These are phyloP conservation scores for Ochlodes sylvanus DNA, from an alignment of 2,888 invertebrate species.

Conservation along the genomic window DNA sequence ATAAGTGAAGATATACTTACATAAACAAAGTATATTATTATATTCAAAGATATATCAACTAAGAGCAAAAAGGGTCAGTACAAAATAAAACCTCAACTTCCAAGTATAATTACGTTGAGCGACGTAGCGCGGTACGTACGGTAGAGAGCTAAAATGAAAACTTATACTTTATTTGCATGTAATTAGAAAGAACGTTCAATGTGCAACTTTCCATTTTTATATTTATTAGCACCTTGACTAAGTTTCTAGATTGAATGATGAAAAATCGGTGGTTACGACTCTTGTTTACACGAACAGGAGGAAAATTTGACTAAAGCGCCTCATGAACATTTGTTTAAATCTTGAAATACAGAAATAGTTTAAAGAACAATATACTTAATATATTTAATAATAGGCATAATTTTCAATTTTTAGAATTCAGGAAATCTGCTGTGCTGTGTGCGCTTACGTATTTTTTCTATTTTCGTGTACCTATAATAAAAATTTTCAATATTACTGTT, in stretches of 20 bases:
- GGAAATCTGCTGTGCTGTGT: too few relatives aligned
- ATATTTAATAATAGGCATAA: too few relatives aligned
- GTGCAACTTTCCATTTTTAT: slow-evolving; percentile 20
- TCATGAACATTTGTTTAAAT: too few relatives aligned
- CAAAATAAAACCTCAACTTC: too few relatives aligned
- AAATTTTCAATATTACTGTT: too few relatives aligned
- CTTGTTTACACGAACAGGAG: not conserved
- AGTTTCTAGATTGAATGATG: not conserved
- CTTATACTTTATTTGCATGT: slow-evolving; percentile 26
- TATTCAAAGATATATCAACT: not conserved
- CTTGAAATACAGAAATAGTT: too few relatives aligned
- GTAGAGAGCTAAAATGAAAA: slow-evolving; percentile 21
- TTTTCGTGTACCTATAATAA: too few relatives aligned
- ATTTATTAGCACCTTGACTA: slow-evolving; percentile 18
- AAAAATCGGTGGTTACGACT: not conserved
- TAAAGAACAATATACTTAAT: too few relatives aligned
- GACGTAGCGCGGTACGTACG: not conserved
- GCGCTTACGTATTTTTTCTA: too few relatives aligned
- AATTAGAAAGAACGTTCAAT: slow-evolving; percentile 21
- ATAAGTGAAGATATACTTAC: not conserved
- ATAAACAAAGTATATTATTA: too few relatives aligned
- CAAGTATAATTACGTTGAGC: slow-evolving; percentile 10
- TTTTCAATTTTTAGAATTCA: too few relatives aligned
- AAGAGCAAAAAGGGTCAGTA: not conserved
- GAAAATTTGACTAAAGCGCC: too few relatives aligned